Conservation (phyloP, 2,113 vertebrate species). For the Andinoacara biseriatus region DNA sequence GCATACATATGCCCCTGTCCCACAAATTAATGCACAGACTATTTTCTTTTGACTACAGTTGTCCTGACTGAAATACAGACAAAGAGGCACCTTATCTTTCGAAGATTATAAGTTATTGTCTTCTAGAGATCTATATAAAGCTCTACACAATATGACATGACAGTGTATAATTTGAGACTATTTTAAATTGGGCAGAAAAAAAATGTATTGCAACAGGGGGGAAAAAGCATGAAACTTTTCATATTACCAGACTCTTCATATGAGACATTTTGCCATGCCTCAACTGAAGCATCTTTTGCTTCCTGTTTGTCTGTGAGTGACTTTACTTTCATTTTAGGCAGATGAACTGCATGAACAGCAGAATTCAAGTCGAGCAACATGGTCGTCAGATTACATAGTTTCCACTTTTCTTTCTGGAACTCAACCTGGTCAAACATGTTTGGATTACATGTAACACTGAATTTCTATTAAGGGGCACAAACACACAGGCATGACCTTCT, state of each 20-base stretch:
- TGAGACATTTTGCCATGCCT: slow-evolving; percentile 7
- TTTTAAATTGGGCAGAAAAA: background rate
- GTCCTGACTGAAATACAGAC: background rate
- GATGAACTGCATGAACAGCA: background rate
- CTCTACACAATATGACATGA: background rate
- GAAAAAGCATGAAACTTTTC: background rate
- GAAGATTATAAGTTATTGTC: background rate
- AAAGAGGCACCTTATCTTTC: background rate
- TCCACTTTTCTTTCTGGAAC: background rate
- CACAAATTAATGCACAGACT: background rate
- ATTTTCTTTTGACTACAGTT: background rate
- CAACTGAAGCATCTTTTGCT: slow-evolving; percentile 34
- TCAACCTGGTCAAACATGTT: background rate
- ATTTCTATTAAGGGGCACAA: background rate
- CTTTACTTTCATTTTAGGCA: slow-evolving; percentile 41
- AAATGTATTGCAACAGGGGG: background rate
- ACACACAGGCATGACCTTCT: background rate
- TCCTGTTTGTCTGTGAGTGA: slow-evolving; percentile 37
- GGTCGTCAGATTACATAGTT: background rate
- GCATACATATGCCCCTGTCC: background rate
- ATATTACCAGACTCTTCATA: background rate
- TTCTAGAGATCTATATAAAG: background rate
- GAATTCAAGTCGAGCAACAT: background rate
- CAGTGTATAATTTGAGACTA: background rate
- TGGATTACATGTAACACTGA: background rate